Evolutionary conservation across 1,140 invertebrate genomes (phyloP), one percentile per base, ranked within the genome.

Genomic region (Babylonia areolata): DNA sequence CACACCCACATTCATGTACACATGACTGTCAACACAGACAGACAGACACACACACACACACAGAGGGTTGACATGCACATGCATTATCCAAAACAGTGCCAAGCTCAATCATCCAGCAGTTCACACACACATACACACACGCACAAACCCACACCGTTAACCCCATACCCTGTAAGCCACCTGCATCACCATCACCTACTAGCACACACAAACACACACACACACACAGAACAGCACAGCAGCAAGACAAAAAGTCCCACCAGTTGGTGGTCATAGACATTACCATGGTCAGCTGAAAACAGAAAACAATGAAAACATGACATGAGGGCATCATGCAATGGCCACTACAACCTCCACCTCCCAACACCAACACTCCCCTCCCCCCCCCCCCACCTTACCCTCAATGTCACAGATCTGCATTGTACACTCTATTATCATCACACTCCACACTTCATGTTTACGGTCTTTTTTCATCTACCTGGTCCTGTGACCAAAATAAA

Each of bases 251-350:
- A 64, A 64, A 64, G 20, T 64, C 58, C 6, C 15, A 64, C 58
- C 58, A 64, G 58, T 5, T 0, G 58, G 28, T 0, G 35, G 75
- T 77, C 75, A 77, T 37, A 40, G 33, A 3, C 5, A 5, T 77
- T 77, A 77, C 75, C 75, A 40, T 39, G 75, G 75, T 37, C 12
- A 77, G 37, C 75, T 77, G 75, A 39, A 77, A 77, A 37, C 33
- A 73, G 42, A 46, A 46, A 17, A 51, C n/a, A n/a, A n/a, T 12
- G 46, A 64, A 12, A 28, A 12, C 58, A 64, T 12, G 15, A 64
- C 58, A 64, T n/a, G 58, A 64, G 15, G 28, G 58, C 58, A 64
- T 28, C 28, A 12, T 28, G 28, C 58, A 20, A 64, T 12, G 58
- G 17, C 58, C 58, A 64, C 58, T 23, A 64, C 58, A 64, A 23